Base-by-base conservation (phyloP, 1,140 invertebrate genomes). In the Drosophila rhopaloa region DNA sequence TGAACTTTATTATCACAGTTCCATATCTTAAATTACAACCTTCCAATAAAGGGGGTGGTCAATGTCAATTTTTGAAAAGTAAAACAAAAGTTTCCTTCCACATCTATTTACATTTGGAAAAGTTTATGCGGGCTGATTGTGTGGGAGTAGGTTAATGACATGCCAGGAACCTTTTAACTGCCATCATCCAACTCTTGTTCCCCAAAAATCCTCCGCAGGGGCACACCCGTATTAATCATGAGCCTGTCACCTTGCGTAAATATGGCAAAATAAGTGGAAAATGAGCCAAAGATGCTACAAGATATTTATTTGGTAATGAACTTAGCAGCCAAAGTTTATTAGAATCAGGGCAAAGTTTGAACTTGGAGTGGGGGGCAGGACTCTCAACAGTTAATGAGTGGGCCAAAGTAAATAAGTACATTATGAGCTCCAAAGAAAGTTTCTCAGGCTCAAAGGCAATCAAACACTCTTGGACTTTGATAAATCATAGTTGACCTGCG, bases 221-320 rank as follows among this genome's bases (percentile, higher is more conserved):
- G 19, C 51, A 66, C 55, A 43, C 65, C 55, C 63, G 76, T 88
- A 89, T 88, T 88, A 88, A 88, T 88, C 84, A 88, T 75, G 68
- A 65, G 65, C 80, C 84, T 88, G 84, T 88, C 84, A 88, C 79
- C 80, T 83, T 83, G 44, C 65, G 80, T 88, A 83, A 88, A 88
- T 88, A 88, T 88, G 85, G 63, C 81, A 88, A 88, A 89, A 68
- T 74, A 68, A 80, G 76, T 89, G 76, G 67, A 76, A 89, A 88
- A 83, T 74, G 73, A 60, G 72, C 46, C 44, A 50, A 83, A 72
- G 81, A 72, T 77, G 79, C 48, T 51, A 62, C 37, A 53, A 37
- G 60, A 68, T 68, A 68, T 37, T 38, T 27, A 27, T 46, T 62
- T 86, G 65, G 67, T 86, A 79, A 81, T 89, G 68, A 88, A 83